Evolutionary conservation across 35 echinoderm and acorn worm genomes (phyloP).

Genomic region (Heliocidaris erythrogramma): DNA sequence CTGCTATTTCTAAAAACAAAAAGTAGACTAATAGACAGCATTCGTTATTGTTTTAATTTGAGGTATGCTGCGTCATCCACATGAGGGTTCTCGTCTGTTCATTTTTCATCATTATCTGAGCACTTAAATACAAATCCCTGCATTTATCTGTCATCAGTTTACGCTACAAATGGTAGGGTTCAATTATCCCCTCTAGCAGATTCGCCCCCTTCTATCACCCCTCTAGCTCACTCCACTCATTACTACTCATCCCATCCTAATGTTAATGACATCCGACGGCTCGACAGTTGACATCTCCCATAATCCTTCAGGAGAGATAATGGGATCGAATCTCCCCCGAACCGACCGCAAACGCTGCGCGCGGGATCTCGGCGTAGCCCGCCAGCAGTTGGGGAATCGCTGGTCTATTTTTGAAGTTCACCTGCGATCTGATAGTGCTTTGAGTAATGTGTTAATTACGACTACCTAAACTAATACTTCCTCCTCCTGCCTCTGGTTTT

Average conservation of each 20-base stretch:
- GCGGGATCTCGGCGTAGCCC: not conserved
- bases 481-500: not conserved
- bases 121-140: not conserved
- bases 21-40: not conserved
- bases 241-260: not conserved
- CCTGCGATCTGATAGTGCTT: not conserved
- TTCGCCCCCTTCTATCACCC: not conserved
- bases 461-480: constrained; percentile 37
- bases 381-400: not conserved
- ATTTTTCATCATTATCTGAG: not conserved
- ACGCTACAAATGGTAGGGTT: not conserved
- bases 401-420: constrained; percentile 28
- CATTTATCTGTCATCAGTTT: constrained; percentile 6
- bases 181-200: not conserved
- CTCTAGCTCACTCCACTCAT: not conserved
- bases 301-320: constrained; percentile 11
- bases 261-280: constrained; percentile 13
- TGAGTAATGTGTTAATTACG: constrained; percentile 31
- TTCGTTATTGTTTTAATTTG: constrained; percentile 13
- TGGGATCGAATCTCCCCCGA: constrained; percentile 1
- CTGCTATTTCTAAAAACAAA: not conserved
- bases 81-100: not conserved
- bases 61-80: not conserved
- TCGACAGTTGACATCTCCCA: constrained; percentile 18
- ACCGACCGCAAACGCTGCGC: not conserved